These are phyloP conservation scores for Lontra canadensis DNA, from an alignment of 2,113 vertebrate genomes.

Conservation along the genomic window DNA sequence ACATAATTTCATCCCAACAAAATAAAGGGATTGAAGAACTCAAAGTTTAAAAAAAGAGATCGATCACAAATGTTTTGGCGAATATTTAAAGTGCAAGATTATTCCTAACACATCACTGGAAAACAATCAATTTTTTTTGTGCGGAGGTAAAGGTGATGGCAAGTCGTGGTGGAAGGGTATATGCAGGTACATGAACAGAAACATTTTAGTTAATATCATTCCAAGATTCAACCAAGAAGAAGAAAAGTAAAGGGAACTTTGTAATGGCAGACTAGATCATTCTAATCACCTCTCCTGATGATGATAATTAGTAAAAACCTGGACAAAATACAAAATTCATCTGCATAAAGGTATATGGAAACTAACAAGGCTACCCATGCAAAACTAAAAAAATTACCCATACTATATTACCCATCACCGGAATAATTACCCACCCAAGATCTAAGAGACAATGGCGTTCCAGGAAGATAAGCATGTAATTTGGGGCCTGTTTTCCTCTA, in stretches of 20 bases:
- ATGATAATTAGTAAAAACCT: neutral
- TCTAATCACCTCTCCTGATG: neutral
- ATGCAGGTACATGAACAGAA: neutral
- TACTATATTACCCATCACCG: neutral
- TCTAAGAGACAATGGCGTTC: neutral
- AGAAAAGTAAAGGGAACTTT: neutral
- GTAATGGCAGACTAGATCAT: neutral
- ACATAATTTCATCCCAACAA: neutral
- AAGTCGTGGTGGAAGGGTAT: neutral
- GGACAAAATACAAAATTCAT: neutral
- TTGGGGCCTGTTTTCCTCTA: neutral
- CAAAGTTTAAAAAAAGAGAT: neutral
- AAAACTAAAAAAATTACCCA: neutral
- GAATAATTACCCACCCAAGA: neutral
- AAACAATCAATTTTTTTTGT: neutral
- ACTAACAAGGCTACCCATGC: neutral
- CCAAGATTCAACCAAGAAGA: conserved; percentile 19
- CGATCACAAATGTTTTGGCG: neutral
- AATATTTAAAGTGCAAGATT: neutral
- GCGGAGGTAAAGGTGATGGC: too few relatives aligned
- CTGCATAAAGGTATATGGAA: neutral
- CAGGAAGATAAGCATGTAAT: neutral
- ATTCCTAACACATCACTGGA: neutral
- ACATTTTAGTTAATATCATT: neutral
- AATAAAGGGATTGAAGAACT: neutral